Evolutionary conservation across 1,140 invertebrate genomes (phyloP).

Genomic region (Apis cerana): DNA sequence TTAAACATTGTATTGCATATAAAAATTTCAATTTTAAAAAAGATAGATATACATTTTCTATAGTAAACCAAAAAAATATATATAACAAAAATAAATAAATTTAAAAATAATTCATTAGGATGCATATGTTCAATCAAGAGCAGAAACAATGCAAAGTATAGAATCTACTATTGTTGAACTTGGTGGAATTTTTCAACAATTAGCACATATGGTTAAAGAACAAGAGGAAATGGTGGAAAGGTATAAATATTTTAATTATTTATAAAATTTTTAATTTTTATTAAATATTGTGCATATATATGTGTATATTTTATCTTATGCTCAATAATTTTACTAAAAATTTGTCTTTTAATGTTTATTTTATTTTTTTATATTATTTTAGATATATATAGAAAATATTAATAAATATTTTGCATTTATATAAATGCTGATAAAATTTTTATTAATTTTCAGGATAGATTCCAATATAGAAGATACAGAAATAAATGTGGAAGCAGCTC

Average conservation of each 20-base stretch:
- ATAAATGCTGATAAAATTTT: conserved; percentile 10
- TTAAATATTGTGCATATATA: neutral
- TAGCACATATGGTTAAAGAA: conserved; percentile 99
- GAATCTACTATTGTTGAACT: conserved; percentile 99
- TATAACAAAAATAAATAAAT: neutral
- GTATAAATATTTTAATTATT: conserved; percentile 76
- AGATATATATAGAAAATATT: neutral
- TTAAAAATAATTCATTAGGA: conserved; percentile 82
- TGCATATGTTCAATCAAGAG: conserved; percentile 94
- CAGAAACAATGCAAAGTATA: conserved; percentile 99
- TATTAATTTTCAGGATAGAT: conserved; percentile 90
- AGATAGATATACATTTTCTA: no score
- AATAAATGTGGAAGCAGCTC: conserved; percentile 98
- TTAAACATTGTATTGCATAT: no score
- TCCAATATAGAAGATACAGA: conserved; percentile 97
- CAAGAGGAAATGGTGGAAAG: conserved; percentile 99
- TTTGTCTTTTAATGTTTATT: neutral
- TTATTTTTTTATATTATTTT: neutral
- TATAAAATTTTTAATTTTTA: neutral
- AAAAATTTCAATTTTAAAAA: no score
- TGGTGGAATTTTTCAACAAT: conserved; percentile 98
- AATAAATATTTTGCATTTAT: neutral
- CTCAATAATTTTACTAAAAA: neutral
- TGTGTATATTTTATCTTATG: no score
- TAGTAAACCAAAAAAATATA: neutral